phyloP scores from a whole-genome alignment of 2,113 vertebrate genomes.

The Chaetura pelagica region DNA sequence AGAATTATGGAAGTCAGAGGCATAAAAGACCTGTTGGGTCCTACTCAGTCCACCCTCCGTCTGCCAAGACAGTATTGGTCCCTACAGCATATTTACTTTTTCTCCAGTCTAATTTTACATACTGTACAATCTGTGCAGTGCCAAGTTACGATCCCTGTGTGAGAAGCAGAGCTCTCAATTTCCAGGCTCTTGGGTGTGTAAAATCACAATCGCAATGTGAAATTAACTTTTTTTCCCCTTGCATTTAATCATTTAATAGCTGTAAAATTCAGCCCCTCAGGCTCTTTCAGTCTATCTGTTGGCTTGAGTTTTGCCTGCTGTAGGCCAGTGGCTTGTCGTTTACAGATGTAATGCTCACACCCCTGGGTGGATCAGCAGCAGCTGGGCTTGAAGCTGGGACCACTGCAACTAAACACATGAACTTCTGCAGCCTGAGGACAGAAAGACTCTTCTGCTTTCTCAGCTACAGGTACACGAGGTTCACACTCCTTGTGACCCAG shows the following conservation, averaged over 20 bases:
- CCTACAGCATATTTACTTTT: slow-evolving; percentile 63
- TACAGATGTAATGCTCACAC: slow-evolving; percentile 20
- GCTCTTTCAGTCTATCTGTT: slow-evolving; percentile 59
- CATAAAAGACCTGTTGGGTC: slow-evolving; percentile 69
- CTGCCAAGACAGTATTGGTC: slow-evolving; percentile 72
- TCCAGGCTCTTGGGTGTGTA: slow-evolving; percentile 70
- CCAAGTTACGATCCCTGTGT: slow-evolving; percentile 62
- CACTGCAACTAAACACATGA: background rate
- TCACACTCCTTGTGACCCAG: background rate
- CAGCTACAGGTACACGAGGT: background rate
- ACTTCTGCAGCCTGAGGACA: background rate
- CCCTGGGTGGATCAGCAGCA: slow-evolving; percentile 44
- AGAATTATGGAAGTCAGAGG: slow-evolving; percentile 61
- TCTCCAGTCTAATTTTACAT: slow-evolving; percentile 65
- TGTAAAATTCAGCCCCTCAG: slow-evolving; percentile 71
- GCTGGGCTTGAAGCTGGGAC: slow-evolving; percentile 36
- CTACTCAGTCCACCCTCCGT: slow-evolving; percentile 66
- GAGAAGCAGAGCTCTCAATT: slow-evolving; percentile 61
- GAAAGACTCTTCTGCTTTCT: background rate
- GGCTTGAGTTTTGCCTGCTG: slow-evolving; percentile 58
- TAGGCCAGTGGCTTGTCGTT: slow-evolving; percentile 59
- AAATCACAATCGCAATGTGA: slow-evolving; percentile 68
- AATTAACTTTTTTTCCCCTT: slow-evolving; percentile 30
- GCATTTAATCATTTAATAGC: slow-evolving; percentile 73
- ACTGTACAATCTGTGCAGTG: slow-evolving; percentile 65